Conservation (phyloP, 2,888 invertebrate species). For the Eristalinus aeneus region DNA sequence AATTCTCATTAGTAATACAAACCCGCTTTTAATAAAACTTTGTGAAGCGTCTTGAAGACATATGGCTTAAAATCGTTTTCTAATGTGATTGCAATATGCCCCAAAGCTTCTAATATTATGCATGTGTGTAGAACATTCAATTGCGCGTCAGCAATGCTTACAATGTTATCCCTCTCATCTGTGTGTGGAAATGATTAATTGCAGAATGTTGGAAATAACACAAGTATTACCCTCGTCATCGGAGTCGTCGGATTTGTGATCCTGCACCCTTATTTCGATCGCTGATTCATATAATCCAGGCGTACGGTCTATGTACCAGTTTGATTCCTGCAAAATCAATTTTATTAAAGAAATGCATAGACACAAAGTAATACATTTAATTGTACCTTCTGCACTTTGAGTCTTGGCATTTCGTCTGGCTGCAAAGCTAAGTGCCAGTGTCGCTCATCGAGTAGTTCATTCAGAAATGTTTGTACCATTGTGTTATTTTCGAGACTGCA, state of each 20-base stretch:
- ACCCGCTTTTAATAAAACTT: slow-evolving; percentile 88
- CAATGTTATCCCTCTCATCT: slow-evolving; percentile 71
- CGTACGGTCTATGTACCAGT: slow-evolving; percentile 78
- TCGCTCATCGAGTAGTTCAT: slow-evolving; percentile 76
- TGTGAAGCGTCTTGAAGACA: slow-evolving; percentile 85
- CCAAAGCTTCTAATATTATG: slow-evolving; percentile 87
- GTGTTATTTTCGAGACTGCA: slow-evolving; percentile 45
- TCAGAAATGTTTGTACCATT: slow-evolving; percentile 74
- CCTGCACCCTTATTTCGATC: slow-evolving; percentile 77
- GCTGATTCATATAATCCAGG: slow-evolving; percentile 80
- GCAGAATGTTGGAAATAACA: not conserved
- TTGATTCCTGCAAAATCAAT: slow-evolving; percentile 72
- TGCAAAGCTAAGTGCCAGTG: slow-evolving; percentile 78
- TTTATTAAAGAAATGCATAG: not conserved
- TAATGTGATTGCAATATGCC: slow-evolving; percentile 83
- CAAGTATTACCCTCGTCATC: slow-evolving; percentile 65
- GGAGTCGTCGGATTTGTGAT: slow-evolving; percentile 77
- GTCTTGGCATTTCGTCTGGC: slow-evolving; percentile 75
- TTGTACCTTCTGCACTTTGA: slow-evolving; percentile 75
- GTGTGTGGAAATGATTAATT: not conserved
- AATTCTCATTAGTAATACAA: slow-evolving; percentile 50
- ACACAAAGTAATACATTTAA: not conserved
- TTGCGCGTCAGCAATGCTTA: slow-evolving; percentile 81
- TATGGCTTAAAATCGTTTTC: slow-evolving; percentile 83
- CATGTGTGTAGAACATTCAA: slow-evolving; percentile 86